These are phyloP conservation scores for Protonemura montana DNA, from an alignment of 2,888 invertebrate species.

Conservation along the genomic window DNA sequence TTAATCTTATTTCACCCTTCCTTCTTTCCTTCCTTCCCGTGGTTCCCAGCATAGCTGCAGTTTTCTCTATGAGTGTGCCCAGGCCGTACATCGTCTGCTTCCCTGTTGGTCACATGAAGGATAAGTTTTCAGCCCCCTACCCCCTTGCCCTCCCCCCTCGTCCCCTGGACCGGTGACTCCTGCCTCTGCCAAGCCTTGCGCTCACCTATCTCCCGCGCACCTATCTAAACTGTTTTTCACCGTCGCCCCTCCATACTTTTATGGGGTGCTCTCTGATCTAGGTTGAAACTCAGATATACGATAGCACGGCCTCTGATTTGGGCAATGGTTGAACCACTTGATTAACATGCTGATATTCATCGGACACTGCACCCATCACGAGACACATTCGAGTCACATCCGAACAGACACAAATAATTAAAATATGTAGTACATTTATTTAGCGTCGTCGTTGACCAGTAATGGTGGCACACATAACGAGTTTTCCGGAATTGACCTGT, in stretches of 20 bases:
- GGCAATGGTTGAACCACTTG: too few relatives aligned
- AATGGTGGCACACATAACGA: too few relatives aligned
- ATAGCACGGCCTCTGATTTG: too few relatives aligned
- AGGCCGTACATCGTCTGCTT: background rate
- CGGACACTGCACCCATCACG: too few relatives aligned
- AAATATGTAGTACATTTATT: too few relatives aligned
- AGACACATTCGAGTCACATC: too few relatives aligned
- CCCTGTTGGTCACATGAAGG: slow-evolving; percentile 33
- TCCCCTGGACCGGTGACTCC: background rate
- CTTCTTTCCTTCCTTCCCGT: background rate
- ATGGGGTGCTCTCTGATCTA: too few relatives aligned
- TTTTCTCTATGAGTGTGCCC: background rate
- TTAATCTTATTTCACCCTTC: slow-evolving; percentile 36
- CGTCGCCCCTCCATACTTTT: background rate
- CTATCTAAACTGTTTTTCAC: background rate
- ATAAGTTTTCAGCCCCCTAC: slow-evolving; percentile 29
- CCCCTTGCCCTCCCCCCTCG: background rate
- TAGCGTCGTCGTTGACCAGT: too few relatives aligned
- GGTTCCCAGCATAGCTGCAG: background rate
- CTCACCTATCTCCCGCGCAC: background rate
- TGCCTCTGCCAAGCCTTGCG: background rate
- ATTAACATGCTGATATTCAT: too few relatives aligned
- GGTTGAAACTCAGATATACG: too few relatives aligned
- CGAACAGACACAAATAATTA: too few relatives aligned
- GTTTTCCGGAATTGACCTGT: too few relatives aligned